Conservation (phyloP, 1,140 invertebrate species). For the Diorhabda carinulata region DNA sequence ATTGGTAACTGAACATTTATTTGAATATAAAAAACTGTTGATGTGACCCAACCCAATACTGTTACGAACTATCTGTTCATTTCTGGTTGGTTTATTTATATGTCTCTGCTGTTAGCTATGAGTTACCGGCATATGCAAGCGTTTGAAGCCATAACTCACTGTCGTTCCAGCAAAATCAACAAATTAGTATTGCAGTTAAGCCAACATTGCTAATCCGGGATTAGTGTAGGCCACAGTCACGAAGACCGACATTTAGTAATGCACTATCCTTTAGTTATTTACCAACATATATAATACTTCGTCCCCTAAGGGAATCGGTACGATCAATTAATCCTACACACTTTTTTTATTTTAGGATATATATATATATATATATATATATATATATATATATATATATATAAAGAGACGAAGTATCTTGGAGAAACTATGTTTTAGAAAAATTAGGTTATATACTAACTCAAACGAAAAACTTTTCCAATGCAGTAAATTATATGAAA, state of each 20-base stretch:
- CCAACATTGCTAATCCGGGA: slow-evolving; percentile 47
- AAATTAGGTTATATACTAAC: too few species aligned
- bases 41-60: too few species aligned
- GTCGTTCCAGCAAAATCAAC: slow-evolving; percentile 47
- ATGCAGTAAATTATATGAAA: too few species aligned
- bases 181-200: slow-evolving; percentile 49
- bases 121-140: slow-evolving; percentile 37
- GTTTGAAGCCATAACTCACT: slow-evolving; percentile 47
- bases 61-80: background rate
- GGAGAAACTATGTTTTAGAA: too few species aligned
- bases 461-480: too few species aligned
- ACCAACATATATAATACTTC: slow-evolving; percentile 27
- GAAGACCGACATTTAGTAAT: slow-evolving; percentile 35
- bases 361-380: too few species aligned
- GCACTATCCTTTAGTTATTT: slow-evolving; percentile 25
- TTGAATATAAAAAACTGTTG: too few species aligned
- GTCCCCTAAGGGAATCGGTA: background rate
- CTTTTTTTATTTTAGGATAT: too few species aligned
- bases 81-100: slow-evolving; percentile 21
- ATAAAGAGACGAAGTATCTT: too few species aligned
- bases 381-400: too few species aligned
- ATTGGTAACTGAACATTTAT: too few species aligned
- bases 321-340: background rate
- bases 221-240: slow-evolving; percentile 44
- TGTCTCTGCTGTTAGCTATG: slow-evolving; percentile 37